These are phyloP conservation scores for Bicyclus anynana DNA, from an alignment of 1,140 invertebrate species.

Conservation along the genomic window DNA sequence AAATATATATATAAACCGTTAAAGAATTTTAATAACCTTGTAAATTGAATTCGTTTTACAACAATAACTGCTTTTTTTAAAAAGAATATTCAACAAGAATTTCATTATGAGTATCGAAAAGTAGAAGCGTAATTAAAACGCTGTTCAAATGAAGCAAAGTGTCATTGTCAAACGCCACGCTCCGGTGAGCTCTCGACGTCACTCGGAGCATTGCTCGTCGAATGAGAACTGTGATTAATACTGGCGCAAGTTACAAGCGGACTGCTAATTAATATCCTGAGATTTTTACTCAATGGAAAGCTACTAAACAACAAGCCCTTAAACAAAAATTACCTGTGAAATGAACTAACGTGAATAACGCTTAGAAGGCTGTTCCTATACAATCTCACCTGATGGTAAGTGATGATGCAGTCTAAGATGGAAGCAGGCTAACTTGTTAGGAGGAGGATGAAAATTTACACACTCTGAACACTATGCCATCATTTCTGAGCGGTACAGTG, in stretches of 20 bases:
- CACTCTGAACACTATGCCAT: too few relatives aligned
- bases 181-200: constrained; percentile 24
- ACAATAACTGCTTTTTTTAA: constrained; percentile 6
- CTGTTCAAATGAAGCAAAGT: constrained; percentile 41
- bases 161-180: constrained; percentile 32
- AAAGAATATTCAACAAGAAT: constrained; percentile 15
- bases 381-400: too few relatives aligned
- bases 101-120: constrained; percentile 30
- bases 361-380: too few relatives aligned
- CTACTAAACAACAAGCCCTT: too few relatives aligned
- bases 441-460: too few relatives aligned
- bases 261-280: too few relatives aligned
- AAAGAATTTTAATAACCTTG: constrained; percentile 5
- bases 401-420: too few relatives aligned
- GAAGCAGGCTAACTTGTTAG: too few relatives aligned
- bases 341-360: too few relatives aligned
- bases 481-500: too few relatives aligned
- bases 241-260: constrained; percentile 17
- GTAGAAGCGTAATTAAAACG: constrained; percentile 35
- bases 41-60: not conserved
- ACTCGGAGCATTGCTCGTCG: constrained; percentile 21
- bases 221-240: constrained; percentile 29
- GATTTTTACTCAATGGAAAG: too few relatives aligned
- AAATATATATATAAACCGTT: not conserved
- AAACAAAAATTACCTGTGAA: too few relatives aligned